These are phyloP conservation scores for Acronicta alni DNA, from an alignment of 2,888 invertebrate species.

Conservation along the genomic window DNA sequence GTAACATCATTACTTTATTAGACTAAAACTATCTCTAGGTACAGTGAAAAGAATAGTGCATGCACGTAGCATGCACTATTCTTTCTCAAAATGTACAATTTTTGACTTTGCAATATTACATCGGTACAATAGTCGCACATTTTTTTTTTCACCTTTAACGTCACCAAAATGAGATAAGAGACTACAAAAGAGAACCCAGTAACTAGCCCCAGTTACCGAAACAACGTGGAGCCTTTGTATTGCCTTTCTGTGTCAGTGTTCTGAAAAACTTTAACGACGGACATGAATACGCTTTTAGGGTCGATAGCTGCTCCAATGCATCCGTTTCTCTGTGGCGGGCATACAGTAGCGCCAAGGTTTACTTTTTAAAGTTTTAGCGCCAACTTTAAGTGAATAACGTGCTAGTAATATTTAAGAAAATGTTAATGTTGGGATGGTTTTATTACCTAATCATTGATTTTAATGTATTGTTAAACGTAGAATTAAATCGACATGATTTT, in stretches of 20 bases:
- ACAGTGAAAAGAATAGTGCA: too few relatives aligned
- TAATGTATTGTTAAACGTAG: too few relatives aligned
- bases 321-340: conserved; percentile 51
- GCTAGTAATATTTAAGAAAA: not conserved
- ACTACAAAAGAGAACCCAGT: conserved; percentile 1
- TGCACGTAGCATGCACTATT: too few relatives aligned
- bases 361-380: conserved; percentile 60
- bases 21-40: too few relatives aligned
- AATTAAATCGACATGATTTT: too few relatives aligned
- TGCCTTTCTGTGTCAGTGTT: conserved; percentile 45
- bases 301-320: conserved; percentile 61
- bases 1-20: too few relatives aligned
- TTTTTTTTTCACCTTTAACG: not conserved
- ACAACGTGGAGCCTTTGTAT: conserved; percentile 44
- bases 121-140: too few relatives aligned
- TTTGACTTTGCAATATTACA: too few relatives aligned
- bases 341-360: conserved; percentile 55
- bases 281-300: conserved; percentile 82
- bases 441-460: not conserved
- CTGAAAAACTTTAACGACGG: conserved; percentile 72
- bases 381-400: conserved; percentile 27
- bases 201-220: conserved; percentile 3
- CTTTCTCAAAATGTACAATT: too few relatives aligned
- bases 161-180: conserved; percentile 15
- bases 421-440: not conserved